A percentile compares a stretch with the other conserved stretches of the same genome.
Conservation (phyloP, 2,888 invertebrate species). For the Pristionchus exspectatus region DNA sequence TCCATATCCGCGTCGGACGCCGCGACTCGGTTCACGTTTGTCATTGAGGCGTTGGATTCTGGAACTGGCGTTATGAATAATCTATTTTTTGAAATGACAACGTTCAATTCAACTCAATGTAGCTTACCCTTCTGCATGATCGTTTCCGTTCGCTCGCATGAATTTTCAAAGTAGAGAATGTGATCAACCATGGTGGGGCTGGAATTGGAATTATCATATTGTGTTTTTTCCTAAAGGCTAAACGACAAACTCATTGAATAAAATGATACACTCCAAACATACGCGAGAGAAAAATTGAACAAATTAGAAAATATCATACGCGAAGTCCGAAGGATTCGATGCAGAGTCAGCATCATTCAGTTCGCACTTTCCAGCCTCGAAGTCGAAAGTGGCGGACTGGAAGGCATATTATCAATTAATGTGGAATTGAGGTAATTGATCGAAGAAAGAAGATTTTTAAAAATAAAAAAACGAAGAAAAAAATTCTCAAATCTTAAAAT, state of each 20-base stretch:
- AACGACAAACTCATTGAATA: not conserved
- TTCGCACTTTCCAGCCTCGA: conserved; percentile 1
- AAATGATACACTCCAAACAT: not conserved
- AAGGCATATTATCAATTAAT: not conserved
- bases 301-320: not conserved
- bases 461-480: no score
- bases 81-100: not conserved
- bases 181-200: conserved; percentile 65
- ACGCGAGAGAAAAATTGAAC: not conserved
- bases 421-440: not conserved
- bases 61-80: not conserved
- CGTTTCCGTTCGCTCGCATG: conserved; percentile 60
- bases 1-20: not conserved
- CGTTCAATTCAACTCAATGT: not conserved
- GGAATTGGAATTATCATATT: conserved; percentile 60
- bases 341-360: conserved; percentile 52
- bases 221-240: not conserved
- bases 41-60: not conserved
- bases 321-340: conserved; percentile 36
- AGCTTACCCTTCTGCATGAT: conserved; percentile 44
- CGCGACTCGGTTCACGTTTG: conserved; percentile 10
- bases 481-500: not conserved
- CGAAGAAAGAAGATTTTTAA: no score
- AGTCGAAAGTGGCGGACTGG: conserved; percentile 52
- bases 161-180: conserved; percentile 76